Conservation (phyloP, 2,113 vertebrate genomes). For the Apus apus region DNA sequence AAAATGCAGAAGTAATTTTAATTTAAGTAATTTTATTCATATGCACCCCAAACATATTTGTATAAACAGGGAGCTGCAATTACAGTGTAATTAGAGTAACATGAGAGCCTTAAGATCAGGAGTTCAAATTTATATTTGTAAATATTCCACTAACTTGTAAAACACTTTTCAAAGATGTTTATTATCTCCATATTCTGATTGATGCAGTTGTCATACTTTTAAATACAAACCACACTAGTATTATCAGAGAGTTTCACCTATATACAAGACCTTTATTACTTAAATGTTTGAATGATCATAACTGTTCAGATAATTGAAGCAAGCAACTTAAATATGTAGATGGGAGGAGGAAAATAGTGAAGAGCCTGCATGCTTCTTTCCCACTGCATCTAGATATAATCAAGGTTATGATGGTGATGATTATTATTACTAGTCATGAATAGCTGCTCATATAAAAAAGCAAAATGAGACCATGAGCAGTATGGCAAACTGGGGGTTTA, state of each 20-base stretch:
- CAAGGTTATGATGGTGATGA: not conserved
- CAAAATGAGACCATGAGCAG: not conserved
- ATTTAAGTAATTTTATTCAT: slow-evolving; percentile 28
- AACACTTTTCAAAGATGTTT: slow-evolving; percentile 48
- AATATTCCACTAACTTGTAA: slow-evolving; percentile 46
- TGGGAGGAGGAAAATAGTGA: not conserved
- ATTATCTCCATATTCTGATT: slow-evolving; percentile 46
- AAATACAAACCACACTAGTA: not conserved
- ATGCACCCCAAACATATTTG: not conserved
- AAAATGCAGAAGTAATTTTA: not conserved
- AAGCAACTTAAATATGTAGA: not conserved
- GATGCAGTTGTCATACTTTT: slow-evolving; percentile 32
- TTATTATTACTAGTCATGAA: not conserved
- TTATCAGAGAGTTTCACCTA: not conserved
- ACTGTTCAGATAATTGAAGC: not conserved
- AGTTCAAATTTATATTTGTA: slow-evolving; percentile 60
- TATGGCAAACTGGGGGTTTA: not conserved
- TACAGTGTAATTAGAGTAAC: slow-evolving; percentile 47
- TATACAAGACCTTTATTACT: not conserved
- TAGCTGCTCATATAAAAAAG: not conserved
- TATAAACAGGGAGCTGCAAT: slow-evolving; percentile 12
- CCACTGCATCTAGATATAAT: not conserved
- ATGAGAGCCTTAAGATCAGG: slow-evolving; percentile 29
- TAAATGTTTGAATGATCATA: not conserved
- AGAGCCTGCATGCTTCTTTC: not conserved